Evolutionary conservation across 2,113 vertebrate genomes (phyloP), one percentile per base, ranked within the genome.

Genomic region (Tachysurus fulvidraco): DNA sequence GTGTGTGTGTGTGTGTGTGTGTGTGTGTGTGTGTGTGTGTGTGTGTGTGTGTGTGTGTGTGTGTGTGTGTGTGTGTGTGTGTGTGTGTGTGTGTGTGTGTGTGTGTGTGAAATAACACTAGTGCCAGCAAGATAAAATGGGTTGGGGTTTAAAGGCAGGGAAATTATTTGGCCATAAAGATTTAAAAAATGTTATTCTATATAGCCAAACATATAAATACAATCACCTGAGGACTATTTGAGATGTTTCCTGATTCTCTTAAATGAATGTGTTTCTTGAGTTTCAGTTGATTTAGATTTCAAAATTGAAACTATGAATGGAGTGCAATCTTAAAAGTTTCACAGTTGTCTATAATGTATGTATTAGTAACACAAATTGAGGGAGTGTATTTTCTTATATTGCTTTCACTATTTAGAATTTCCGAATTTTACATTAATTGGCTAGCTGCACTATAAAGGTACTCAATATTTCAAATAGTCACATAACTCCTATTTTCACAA

Each of bases 131-230:
- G 14, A 30, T 23, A 57, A 88, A 60, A 65, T 60, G 62, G 77
- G 84, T 84, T 88, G 91, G 89, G 87, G 91, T 36, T 74, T 74
- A 76, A 78, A 28, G 13, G 85, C 73, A 65, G 76, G 67, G 77
- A 86, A 30, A 83, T 55, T 95, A 93, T 95, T 95, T 91, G 92
- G 36, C 36, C 2, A 36, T 36, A 36, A 92, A 90, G 65, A 74
- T 11, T 73, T 67, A 82, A 81, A 83, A 78, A 88, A 87, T 11
- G 25, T 73, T 79, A 67, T 73, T 84, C 54, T 69, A 74, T 62
- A 74, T 52, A 78, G 77, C 78, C 44, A 84, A 54, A 69, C 59
- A 76, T 44, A 46, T 46, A 85, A 52, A 64, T 2, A 73, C 76
- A 65, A 57, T 50, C 11, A 8, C n/a, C 25, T 83, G 62, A 52